These are phyloP conservation scores for Palythoa grandis DNA, from an alignment of 92 coral and sea anemone genomes.

Conservation along the genomic window DNA sequence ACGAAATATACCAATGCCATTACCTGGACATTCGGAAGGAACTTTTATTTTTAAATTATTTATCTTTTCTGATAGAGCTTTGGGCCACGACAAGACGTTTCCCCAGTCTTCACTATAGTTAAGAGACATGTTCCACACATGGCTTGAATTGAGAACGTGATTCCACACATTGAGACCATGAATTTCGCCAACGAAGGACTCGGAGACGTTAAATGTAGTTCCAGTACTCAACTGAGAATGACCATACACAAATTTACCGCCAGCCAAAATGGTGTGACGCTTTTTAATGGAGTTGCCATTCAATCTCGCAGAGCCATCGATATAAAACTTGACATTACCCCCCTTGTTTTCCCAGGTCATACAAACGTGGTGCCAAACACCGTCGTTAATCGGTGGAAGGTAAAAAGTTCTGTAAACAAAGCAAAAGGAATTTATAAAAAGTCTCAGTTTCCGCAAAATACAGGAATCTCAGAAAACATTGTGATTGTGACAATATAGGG, in stretches of 20 bases:
- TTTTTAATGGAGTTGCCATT: neutral
- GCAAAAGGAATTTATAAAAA: neutral
- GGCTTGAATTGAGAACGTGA: neutral
- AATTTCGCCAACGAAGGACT: constrained; percentile 30
- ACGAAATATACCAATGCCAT: too few species aligned
- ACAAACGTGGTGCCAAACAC: constrained; percentile 36
- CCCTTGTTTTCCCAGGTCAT: neutral
- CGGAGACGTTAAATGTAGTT: neutral
- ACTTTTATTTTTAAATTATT: neutral
- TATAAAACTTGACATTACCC: neutral
- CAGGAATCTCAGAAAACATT: too few species aligned
- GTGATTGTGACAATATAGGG: too few species aligned
- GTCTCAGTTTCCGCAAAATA: too few species aligned
- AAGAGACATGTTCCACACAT: neutral
- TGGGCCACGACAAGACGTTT: neutral
- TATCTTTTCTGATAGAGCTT: neutral
- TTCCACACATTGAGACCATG: constrained; percentile 14
- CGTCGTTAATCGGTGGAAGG: constrained; percentile 29
- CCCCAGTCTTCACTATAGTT: neutral
- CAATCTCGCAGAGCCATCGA: neutral
- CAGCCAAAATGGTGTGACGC: neutral
- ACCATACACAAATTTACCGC: constrained; percentile 17
- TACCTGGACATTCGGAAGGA: constrained; percentile 4
- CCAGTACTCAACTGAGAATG: constrained; percentile 28
- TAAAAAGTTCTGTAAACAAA: neutral